phyloP scores from a whole-genome alignment of 2,888 invertebrate genomes.

The Hololepta plana region DNA sequence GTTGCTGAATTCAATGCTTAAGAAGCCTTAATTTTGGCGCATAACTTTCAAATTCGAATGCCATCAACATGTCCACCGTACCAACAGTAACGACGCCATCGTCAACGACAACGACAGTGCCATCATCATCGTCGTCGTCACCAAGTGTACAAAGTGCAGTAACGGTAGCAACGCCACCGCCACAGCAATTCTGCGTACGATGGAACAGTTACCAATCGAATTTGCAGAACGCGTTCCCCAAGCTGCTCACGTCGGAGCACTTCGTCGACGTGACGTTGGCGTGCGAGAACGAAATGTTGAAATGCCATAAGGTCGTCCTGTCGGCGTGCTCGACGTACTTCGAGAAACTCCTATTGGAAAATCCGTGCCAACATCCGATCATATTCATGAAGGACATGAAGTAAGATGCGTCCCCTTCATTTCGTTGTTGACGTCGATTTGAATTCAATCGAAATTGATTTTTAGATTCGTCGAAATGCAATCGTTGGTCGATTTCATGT shows the following conservation, averaged over 20 bases:
- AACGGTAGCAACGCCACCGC: slow-evolving; percentile 21
- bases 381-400: slow-evolving; percentile 70
- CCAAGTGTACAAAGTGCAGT: too few species aligned
- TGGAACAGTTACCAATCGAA: slow-evolving; percentile 74
- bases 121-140: too few species aligned
- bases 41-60: too few species aligned
- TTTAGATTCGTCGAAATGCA: slow-evolving; percentile 63
- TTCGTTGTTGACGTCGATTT: slow-evolving; percentile 4
- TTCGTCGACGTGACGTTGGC: slow-evolving; percentile 81
- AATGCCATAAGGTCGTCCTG: slow-evolving; percentile 74
- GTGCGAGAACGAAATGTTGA: slow-evolving; percentile 68
- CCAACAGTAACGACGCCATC: too few species aligned
- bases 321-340: slow-evolving; percentile 76
- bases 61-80: too few species aligned
- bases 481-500: slow-evolving; percentile 78
- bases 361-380: slow-evolving; percentile 74
- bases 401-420: slow-evolving; percentile 27
- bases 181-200: slow-evolving; percentile 54
- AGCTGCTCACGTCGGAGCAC: slow-evolving; percentile 55
- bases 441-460: slow-evolving; percentile 3
- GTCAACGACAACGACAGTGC: too few species aligned
- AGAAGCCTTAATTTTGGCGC: too few species aligned
- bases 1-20: too few species aligned
- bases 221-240: slow-evolving; percentile 59
- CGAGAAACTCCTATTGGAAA: slow-evolving; percentile 59